Conservation (phyloP, 2,113 vertebrate species). For the Podarcis muralis region DNA sequence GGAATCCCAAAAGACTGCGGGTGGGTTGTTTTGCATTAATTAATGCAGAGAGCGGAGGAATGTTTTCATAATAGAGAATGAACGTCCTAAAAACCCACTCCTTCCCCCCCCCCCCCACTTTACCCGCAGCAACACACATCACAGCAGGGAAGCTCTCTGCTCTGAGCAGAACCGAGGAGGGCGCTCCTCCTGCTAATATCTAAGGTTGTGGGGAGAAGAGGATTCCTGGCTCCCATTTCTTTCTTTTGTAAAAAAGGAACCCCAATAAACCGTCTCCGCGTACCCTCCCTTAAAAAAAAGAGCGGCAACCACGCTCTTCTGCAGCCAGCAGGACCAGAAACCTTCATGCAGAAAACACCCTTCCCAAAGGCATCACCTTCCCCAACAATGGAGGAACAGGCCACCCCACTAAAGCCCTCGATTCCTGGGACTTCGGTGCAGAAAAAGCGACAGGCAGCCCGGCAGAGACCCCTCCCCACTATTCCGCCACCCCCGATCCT, state of each 20-base stretch:
- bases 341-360: not conserved
- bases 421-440: not conserved
- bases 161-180: not conserved
- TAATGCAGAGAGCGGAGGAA: too few relatives aligned
- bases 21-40: not conserved
- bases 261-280: not conserved
- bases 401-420: not conserved
- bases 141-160: not conserved
- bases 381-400: not conserved
- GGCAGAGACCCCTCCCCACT: not conserved
- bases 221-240: not conserved
- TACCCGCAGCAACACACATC: not conserved
- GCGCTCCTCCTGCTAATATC: not conserved
- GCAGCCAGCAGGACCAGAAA: not conserved
- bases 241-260: too few relatives aligned
- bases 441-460: not conserved
- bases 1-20: not conserved
- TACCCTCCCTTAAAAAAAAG: not conserved
- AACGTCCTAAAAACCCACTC: not conserved
- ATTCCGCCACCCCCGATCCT: not conserved
- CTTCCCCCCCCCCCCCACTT: accelerated
- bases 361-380: not conserved
- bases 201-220: not conserved
- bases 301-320: not conserved
- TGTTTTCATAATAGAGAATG: not conserved